Conservation (phyloP, 2,113 vertebrate genomes). For the Neotoma lepida region DNA sequence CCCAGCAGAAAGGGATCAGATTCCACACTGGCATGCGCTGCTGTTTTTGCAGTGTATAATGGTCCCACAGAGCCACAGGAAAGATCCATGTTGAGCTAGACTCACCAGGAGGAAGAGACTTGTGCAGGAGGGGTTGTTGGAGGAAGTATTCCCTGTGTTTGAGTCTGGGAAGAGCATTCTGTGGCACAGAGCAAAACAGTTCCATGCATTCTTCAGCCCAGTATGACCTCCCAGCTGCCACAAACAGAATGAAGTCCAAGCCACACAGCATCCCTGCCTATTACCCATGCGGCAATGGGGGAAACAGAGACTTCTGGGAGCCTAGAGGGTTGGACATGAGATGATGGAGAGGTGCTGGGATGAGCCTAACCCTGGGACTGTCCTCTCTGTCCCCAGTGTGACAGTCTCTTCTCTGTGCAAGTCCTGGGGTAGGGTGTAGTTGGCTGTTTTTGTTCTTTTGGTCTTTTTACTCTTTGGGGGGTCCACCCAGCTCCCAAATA, state of each 20-base stretch:
- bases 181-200: neutral
- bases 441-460: no score
- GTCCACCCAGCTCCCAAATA: no score
- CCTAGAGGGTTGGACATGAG: neutral
- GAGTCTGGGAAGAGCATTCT: neutral
- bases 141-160: neutral
- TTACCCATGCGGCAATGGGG: neutral
- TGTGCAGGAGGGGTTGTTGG: accelerated
- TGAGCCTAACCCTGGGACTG: neutral
- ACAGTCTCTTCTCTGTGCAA: neutral
- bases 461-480: no score
- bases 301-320: neutral
- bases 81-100: no score
- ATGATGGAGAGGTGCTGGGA: neutral
- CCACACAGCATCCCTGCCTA: neutral
- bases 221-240: no score
- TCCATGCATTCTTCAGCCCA: neutral
- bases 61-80: no score
- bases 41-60: neutral
- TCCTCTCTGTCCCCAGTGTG: neutral
- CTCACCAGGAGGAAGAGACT: neutral
- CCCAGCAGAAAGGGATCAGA: neutral
- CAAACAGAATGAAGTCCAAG: neutral
- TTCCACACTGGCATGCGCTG: accelerated
- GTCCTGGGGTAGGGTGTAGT: neutral